Evolutionary conservation across 92 coral and sea anemone species (phyloP).

Genomic region (Ricordea florida): DNA sequence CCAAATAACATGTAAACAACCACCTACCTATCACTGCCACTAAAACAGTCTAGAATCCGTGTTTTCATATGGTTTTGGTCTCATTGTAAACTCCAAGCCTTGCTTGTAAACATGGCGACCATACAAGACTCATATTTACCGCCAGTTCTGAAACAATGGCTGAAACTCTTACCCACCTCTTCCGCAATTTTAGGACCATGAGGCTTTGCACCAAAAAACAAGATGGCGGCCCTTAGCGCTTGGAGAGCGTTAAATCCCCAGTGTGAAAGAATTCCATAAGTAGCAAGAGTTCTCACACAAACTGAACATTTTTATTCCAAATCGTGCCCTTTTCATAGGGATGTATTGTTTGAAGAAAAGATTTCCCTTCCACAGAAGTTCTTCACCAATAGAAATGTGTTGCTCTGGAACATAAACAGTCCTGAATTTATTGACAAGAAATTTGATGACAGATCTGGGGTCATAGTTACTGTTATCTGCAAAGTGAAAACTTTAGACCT

Average conservation of each 20-base stretch:
- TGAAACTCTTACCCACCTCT: constrained; percentile 17
- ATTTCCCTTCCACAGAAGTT: too few species aligned
- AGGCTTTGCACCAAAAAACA: constrained; percentile 35
- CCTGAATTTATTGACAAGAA: too few species aligned
- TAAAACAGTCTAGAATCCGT: constrained; percentile 43
- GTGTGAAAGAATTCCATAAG: constrained; percentile 35
- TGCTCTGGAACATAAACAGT: too few species aligned
- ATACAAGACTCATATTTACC: constrained; percentile 29
- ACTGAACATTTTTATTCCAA: too few species aligned
- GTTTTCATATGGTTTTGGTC: constrained; percentile 13
- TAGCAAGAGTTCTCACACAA: too few species aligned
- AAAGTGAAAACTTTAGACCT: too few species aligned
- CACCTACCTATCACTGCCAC: constrained; percentile 44
- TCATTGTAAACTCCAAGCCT: constrained; percentile 39
- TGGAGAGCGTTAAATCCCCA: constrained; percentile 35
- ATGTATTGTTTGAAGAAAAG: too few species aligned
- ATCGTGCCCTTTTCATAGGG: too few species aligned
- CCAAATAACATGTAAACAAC: constrained; percentile 23
- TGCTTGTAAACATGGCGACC: constrained; percentile 44
- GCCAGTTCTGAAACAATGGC: constrained; percentile 48
- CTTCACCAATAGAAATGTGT: too few species aligned
- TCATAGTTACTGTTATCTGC: too few species aligned
- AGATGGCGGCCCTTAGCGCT: constrained; percentile 40
- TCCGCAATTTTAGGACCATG: constrained; percentile 30
- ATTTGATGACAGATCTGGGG: too few species aligned